Base-by-base conservation (phyloP, 2,888 invertebrate genomes). In the Drosophila fungiperda region DNA sequence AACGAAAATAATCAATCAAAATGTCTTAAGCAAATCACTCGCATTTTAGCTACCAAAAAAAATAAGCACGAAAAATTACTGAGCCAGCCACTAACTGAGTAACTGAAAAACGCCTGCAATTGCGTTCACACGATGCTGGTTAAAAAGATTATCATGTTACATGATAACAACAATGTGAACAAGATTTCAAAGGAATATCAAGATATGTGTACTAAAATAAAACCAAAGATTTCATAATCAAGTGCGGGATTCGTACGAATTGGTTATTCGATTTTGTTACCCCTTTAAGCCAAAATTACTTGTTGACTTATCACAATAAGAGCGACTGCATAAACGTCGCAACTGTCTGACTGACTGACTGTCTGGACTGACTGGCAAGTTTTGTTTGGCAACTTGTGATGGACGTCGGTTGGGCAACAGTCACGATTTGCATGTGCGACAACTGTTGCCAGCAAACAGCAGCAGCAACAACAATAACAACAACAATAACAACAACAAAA, bases 361-460 rank as follows among this genome's bases (percentile, higher is more conserved):
- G 64, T 48, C 50, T 69, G 74, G 80, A 77, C 88, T 76, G 73
- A 83, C 83, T 78, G 74, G 80, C 80, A 78, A 85, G 78, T 82
- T 80, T 82, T 82, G 80, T 80, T 86, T 86, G 85, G 85, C 82
- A 86, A 86, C 88, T 87, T 84, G 89, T 89, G 85, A 89, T 90
- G 90, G 86, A 90, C 81, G 81, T 78, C 65, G 74, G 70, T 82
- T 82, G 80, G 82, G 69, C 88, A 85, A 80, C 83, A 85, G 90
- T 90, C 86, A 86, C 90, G 90, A 90, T 90, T 90, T 90, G 90
- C 86, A 88, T 86, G 90, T 88, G 90, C 86, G 90, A 84, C 87
- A 83, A 87, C 86, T 89, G 82, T 83, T 86, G 87, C 85, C 80
- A 80, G 76, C 72, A 68, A 50, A 69, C 45, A 45, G 45, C 45